phyloP scores from a whole-genome alignment of 1,140 invertebrate species.

The Drosophila rufa region DNA sequence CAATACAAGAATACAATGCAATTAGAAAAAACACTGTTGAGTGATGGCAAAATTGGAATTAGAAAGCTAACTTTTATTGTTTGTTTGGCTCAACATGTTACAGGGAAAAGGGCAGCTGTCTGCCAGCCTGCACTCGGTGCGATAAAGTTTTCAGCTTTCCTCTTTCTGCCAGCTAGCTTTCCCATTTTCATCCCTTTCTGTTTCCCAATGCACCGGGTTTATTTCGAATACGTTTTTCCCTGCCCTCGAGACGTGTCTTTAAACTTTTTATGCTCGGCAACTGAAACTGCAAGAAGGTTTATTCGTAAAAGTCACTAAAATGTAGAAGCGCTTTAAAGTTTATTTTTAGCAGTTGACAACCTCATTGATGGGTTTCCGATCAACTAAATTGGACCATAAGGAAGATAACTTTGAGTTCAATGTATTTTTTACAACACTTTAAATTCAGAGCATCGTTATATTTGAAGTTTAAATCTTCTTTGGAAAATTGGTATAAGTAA shows the following conservation, averaged over 20 bases:
- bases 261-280: conserved; percentile 16
- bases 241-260: conserved; percentile 28
- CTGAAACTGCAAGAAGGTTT: conserved; percentile 4
- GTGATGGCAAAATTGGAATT: conserved; percentile 20
- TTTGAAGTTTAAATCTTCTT: neutral
- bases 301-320: neutral
- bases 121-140: conserved; percentile 32
- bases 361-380: neutral
- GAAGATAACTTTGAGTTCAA: neutral
- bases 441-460: neutral
- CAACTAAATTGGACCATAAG: neutral
- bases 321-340: neutral
- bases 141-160: conserved; percentile 39
- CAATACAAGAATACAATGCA: conserved; percentile 3
- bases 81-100: conserved; percentile 30
- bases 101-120: conserved; percentile 20
- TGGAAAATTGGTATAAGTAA: no score
- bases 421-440: no score
- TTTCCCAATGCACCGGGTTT: conserved; percentile 10
- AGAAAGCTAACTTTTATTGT: conserved; percentile 31
- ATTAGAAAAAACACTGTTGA: conserved; percentile 22
- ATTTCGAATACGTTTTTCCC: conserved; percentile 40
- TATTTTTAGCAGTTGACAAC: neutral
- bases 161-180: conserved; percentile 1
- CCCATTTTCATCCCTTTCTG: neutral